A percentile compares a stretch with the other conserved stretches of the same genome.
Conservation (phyloP, 2,113 vertebrate genomes). For the Monarcha castaneiventris region DNA sequence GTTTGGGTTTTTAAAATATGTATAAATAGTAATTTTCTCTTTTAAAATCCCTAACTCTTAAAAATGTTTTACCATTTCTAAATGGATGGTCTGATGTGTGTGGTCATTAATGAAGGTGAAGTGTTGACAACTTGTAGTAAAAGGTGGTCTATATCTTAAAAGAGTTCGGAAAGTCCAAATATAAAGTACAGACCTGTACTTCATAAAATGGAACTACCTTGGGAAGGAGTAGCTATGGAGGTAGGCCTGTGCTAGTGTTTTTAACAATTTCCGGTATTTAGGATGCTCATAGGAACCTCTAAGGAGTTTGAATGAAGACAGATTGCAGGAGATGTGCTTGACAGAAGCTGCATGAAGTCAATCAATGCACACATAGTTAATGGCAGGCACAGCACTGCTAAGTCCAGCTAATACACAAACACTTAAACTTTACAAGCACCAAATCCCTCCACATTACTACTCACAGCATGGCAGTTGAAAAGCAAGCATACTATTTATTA, state of each 20-base stretch:
- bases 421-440: neutral
- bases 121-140: neutral
- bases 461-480: neutral
- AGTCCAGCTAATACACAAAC: neutral
- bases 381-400: neutral
- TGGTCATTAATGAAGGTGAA: neutral
- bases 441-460: neutral
- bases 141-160: neutral
- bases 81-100: neutral
- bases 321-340: neutral
- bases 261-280: neutral
- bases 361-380: neutral
- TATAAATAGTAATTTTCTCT: neutral
- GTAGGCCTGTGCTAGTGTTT: neutral
- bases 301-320: neutral
- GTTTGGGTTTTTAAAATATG: neutral
- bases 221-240: neutral
- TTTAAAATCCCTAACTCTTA: neutral
- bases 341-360: neutral
- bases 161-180: neutral
- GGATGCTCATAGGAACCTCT: neutral
- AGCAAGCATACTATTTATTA: neutral
- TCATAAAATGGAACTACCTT: neutral
- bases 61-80: neutral
- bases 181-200: neutral